A percentile compares a stretch with the other conserved stretches of the same genome.
phyloP scores from a whole-genome alignment of 2,113 vertebrate species.

The Peromyscus maniculatus region DNA sequence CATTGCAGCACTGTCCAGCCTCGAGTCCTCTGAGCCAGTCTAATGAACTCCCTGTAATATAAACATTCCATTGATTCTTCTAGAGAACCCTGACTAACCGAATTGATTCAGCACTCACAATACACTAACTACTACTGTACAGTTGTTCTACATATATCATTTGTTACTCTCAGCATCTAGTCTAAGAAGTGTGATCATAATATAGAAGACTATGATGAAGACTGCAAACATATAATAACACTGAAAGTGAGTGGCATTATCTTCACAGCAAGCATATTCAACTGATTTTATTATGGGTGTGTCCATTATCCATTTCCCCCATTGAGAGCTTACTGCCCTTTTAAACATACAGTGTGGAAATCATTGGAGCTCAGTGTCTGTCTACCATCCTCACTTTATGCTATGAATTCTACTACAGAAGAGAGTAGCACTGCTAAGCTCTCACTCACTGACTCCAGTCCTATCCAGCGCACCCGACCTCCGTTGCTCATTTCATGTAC shows the following conservation, averaged over 20 bases:
- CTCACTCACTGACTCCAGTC: background rate
- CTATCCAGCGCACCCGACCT: accelerated
- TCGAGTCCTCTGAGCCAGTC: background rate
- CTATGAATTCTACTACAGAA: background rate
- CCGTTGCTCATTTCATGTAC: background rate
- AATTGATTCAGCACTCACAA: background rate
- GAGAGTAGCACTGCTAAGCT: background rate
- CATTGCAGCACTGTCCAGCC: background rate
- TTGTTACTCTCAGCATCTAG: background rate
- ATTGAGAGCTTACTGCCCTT: background rate
- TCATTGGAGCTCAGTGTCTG: background rate
- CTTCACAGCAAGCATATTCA: background rate
- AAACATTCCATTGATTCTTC: background rate
- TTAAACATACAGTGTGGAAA: background rate
- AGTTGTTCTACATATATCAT: background rate
- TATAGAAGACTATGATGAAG: background rate
- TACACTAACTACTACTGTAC: background rate
- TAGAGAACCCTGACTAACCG: background rate
- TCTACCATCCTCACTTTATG: background rate
- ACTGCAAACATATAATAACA: background rate
- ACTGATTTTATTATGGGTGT: background rate
- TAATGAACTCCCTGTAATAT: background rate
- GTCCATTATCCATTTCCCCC: background rate
- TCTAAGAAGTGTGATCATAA: background rate
- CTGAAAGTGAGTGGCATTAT: background rate